Evolutionary conservation across 2,888 invertebrate genomes (phyloP).

Genomic region (Apodemia duryi): DNA sequence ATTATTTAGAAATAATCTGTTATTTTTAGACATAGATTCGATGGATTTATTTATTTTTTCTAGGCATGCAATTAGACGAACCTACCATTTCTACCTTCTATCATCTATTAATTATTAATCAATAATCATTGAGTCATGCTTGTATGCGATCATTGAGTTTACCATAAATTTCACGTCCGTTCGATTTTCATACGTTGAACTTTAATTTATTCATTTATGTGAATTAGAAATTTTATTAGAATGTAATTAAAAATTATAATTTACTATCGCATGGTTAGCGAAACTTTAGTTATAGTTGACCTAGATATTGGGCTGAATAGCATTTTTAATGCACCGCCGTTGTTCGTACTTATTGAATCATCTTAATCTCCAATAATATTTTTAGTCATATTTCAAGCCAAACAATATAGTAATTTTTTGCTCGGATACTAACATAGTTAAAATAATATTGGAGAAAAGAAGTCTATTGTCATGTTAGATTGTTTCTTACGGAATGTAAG

Average conservation of each 20-base stretch:
- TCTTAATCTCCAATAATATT: constrained; percentile 69
- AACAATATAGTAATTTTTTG: constrained; percentile 13
- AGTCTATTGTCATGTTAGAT: constrained; percentile 79
- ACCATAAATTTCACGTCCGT: constrained; percentile 6
- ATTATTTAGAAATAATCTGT: constrained; percentile 18
- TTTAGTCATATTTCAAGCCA: constrained; percentile 18
- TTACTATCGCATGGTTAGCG: constrained; percentile 5
- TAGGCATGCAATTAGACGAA: constrained; percentile 37
- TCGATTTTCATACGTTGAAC: not conserved
- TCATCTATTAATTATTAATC: constrained; percentile 28
- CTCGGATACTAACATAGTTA: constrained; percentile 32
- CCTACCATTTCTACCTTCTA: constrained; percentile 29
- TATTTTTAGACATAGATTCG: constrained; percentile 28
- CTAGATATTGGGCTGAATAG: constrained; percentile 27
- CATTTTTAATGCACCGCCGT: constrained; percentile 29
- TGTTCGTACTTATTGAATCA: constrained; percentile 24
- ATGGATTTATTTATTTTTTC: constrained; percentile 33
- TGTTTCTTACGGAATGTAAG: constrained; percentile 75
- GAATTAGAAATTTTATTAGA: constrained; percentile 1
- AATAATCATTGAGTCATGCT: constrained; percentile 25
- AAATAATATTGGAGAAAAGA: constrained; percentile 72
- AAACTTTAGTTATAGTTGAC: constrained; percentile 12
- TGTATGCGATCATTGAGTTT: constrained; percentile 16
- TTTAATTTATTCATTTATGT: not conserved
- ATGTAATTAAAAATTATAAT: not conserved